phyloP scores from a whole-genome alignment of 2,113 vertebrate species.

The Mormyrus lacerda region DNA sequence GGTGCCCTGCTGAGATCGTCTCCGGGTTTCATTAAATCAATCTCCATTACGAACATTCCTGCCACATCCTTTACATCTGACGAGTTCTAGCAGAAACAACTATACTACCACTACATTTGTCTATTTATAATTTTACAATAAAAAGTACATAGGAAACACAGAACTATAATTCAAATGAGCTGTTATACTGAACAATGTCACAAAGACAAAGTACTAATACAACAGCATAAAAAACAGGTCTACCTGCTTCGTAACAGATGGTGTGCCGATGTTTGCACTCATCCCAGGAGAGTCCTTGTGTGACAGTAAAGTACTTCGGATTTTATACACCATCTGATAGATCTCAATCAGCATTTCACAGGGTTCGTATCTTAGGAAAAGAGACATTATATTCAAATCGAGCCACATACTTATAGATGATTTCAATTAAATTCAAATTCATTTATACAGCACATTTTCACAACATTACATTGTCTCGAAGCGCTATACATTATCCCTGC shows the following conservation, averaged over 20 bases:
- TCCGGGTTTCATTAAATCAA: no score
- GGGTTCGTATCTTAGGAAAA: conserved; percentile 53
- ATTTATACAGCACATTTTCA: neutral
- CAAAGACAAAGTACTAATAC: neutral
- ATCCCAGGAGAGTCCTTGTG: conserved; percentile 53
- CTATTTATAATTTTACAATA: neutral
- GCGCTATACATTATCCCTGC: neutral
- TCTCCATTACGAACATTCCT: no score
- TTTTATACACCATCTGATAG: conserved; percentile 64
- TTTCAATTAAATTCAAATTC: neutral
- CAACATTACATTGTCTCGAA: neutral
- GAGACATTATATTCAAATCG: neutral
- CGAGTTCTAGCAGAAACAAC: neutral
- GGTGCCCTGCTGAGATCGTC: no score
- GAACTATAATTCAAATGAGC: neutral
- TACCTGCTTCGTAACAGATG: conserved; percentile 54
- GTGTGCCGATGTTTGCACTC: conserved; percentile 36
- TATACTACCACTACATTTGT: no score
- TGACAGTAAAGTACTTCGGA: conserved; percentile 59
- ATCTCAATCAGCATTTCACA: conserved; percentile 60
- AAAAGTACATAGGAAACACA: neutral
- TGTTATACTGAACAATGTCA: neutral
- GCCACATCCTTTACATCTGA: neutral
- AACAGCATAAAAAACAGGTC: neutral
- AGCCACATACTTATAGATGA: neutral